These are phyloP conservation scores for Masticophis lateralis DNA, from an alignment of 2,797 vertebrate genomes.

Conservation along the genomic window DNA sequence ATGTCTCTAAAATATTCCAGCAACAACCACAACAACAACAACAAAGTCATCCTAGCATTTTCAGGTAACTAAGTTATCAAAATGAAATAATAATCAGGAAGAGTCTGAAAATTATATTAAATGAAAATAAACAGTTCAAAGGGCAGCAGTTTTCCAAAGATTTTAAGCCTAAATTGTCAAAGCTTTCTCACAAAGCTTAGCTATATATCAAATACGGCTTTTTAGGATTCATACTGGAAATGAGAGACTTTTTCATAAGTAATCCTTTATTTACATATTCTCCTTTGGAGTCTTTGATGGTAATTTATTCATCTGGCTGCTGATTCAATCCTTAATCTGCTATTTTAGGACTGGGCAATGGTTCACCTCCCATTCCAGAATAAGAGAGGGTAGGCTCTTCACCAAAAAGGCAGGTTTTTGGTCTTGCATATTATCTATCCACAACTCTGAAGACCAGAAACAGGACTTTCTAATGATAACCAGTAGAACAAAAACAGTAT, in stretches of 20 bases:
- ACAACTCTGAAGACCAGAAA: not conserved
- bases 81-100: constrained; percentile 47
- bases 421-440: not conserved
- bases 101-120: constrained; percentile 46
- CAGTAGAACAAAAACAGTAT: not conserved
- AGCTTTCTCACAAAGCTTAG: not conserved
- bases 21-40: not conserved
- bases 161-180: not conserved
- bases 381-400: not conserved
- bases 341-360: not conserved
- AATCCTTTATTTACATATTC: not conserved
- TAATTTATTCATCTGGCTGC: not conserved
- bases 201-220: not conserved
- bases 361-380: not conserved
- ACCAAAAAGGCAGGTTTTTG: not conserved
- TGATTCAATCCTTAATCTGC: not conserved
- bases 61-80: not conserved
- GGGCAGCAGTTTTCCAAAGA: not conserved
- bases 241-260: not conserved
- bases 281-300: not conserved
- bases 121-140: constrained; percentile 42
- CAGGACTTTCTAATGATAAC: not conserved
- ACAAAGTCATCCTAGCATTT: not conserved
- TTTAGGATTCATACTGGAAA: not conserved
- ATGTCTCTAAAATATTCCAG: not conserved